phyloP scores from a whole-genome alignment of 2,888 invertebrate genomes.

The Nineta flava region DNA sequence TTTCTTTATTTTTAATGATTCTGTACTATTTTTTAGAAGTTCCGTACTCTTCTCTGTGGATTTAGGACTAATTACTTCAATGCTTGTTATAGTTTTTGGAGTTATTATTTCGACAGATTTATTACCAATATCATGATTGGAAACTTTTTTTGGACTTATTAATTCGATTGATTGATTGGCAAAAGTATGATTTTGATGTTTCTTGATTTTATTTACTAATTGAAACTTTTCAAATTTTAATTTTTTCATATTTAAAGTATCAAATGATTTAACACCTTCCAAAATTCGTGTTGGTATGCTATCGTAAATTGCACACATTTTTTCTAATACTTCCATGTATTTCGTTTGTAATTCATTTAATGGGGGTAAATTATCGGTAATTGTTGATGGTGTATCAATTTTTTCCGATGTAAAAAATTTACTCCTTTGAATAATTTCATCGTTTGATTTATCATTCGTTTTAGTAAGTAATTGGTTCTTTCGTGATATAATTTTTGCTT shows the following conservation, averaged over 20 bases:
- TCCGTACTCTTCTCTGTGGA: no score
- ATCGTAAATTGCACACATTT: constrained; percentile 1
- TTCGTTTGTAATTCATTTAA: not conserved
- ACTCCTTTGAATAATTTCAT: not conserved
- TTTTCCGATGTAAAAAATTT: constrained; percentile 1
- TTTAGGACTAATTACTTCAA: no score
- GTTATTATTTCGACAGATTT: no score
- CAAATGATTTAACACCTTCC: constrained; percentile 3
- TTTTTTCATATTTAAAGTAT: constrained; percentile 2
- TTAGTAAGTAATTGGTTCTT: no score
- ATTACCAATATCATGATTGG: no score
- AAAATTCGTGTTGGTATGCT: constrained; percentile 4
- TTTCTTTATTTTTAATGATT: not conserved
- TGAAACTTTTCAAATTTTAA: constrained; percentile 4
- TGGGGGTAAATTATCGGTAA: not conserved
- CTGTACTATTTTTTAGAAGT: not conserved
- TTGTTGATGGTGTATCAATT: not conserved
- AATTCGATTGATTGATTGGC: not conserved
- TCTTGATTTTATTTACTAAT: constrained; percentile 5
- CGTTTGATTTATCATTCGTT: not conserved
- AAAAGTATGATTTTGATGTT: not conserved
- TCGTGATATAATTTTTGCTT: no score
- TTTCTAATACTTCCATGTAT: constrained; percentile 2
- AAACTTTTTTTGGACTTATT: no score
- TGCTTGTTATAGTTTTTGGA: no score